Evolutionary conservation across 2,888 invertebrate species (phyloP), one percentile per base, ranked within the genome.

Genomic region (Octodonta nipae): DNA sequence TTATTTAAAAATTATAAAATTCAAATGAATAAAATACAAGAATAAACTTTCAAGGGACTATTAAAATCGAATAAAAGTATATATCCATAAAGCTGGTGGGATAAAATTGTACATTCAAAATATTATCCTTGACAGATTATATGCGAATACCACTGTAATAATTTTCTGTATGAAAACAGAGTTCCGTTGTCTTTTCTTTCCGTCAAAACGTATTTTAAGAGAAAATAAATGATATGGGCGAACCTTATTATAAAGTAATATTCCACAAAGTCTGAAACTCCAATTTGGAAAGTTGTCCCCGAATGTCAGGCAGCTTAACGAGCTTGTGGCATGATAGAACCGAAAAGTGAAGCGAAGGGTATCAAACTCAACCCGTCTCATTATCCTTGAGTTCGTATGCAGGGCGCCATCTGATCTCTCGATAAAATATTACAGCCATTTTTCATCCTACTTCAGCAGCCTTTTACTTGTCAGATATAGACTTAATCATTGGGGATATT

Each of bases 361-460:
- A 55, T 57, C 56, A 55, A 55, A 56, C 52, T 47, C 51, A 49
- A 48, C 52, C 53, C 52, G 59, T 60, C 62, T 62, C 62, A 62
- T 62, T 62, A 62, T 62, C 62, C 61, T 49, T 49, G 49, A 51
- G 55, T 57, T 59, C 59, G 62, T 62, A 62, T 62, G 61, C 62
- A 59, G 52, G 55, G 58, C 59, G 60, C 61, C 61, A 61, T 61
- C 60, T 61, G 61, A 61, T 61, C 62, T 60, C 58, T 54, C 58
- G 61, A 62, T 62, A 62, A 62, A 62, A 62, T 62, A 62, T 62
- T 61, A 59, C 56, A 54, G 55, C 56, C 61, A 62, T 62, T 61
- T 62, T 62, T 61, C 61, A 60, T 60, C 51, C 55, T 53, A 52
- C 55, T 58, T 58, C 58, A 57, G 55, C 58, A 55, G 59, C 56